phyloP scores from a whole-genome alignment of 2,888 invertebrate genomes.

The Protonemura montana region DNA sequence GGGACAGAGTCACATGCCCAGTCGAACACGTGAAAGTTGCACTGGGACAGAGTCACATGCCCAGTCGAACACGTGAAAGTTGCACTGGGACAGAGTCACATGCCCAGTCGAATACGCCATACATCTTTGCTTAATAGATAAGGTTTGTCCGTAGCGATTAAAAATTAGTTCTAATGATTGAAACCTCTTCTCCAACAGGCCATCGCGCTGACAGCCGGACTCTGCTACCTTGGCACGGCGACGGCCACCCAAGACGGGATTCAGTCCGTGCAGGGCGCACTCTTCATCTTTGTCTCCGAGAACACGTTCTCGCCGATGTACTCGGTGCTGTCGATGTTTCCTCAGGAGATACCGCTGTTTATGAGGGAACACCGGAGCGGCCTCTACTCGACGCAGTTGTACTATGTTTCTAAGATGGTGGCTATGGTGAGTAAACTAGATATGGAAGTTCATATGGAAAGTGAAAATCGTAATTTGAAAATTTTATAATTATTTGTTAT shows the following conservation, averaged over 20 bases:
- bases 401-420: conserved; percentile 80
- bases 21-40: no score
- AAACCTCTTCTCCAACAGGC: conserved; percentile 59
- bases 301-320: conserved; percentile 93
- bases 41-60: no score
- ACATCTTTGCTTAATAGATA: no score
- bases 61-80: no score
- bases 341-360: conserved; percentile 80
- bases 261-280: conserved; percentile 85
- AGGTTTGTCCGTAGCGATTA: no score
- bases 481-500: no score
- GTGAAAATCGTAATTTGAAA: no score
- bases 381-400: conserved; percentile 79
- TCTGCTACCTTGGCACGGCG: conserved; percentile 82
- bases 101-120: no score
- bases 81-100: no score
- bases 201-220: conserved; percentile 78
- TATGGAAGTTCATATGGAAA: no score
- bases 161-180: no score
- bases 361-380: conserved; percentile 83
- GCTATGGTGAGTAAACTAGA: conserved; percentile 71
- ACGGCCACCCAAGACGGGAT: conserved; percentile 80
- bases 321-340: conserved; percentile 84
- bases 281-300: conserved; percentile 88
- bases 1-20: no score